Conservation (phyloP, 1,140 invertebrate species). For the Drosophila hydei region DNA sequence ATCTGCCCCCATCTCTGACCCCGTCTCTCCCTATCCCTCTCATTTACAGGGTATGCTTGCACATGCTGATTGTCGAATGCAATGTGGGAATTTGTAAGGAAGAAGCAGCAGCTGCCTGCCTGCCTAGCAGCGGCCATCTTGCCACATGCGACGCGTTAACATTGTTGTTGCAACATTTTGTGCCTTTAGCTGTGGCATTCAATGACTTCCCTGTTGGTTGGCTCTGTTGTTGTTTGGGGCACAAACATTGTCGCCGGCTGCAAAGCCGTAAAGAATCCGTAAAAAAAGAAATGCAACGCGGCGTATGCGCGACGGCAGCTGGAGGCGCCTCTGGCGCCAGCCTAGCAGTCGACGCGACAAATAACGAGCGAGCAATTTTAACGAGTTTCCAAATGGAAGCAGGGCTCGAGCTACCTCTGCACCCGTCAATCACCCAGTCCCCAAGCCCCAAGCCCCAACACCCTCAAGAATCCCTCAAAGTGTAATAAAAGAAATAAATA, state of each 20-base stretch:
- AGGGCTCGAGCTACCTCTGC: not conserved
- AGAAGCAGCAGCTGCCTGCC: slow-evolving; percentile 5
- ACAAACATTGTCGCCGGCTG: slow-evolving; percentile 33
- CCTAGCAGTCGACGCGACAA: slow-evolving; percentile 31
- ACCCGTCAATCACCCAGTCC: not conserved
- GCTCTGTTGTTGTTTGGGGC: slow-evolving; percentile 15
- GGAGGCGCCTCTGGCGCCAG: slow-evolving; percentile 23
- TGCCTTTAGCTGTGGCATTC: slow-evolving; percentile 20
- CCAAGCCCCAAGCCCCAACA: too few species aligned
- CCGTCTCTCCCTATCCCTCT: too few species aligned
- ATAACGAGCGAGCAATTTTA: slow-evolving; percentile 61
- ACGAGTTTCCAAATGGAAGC: slow-evolving; percentile 59
- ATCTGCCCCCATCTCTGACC: too few species aligned
- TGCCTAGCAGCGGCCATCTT: slow-evolving; percentile 10
- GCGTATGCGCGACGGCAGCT: slow-evolving; percentile 45
- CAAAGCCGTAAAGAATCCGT: slow-evolving; percentile 26
- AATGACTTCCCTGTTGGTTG: not conserved
- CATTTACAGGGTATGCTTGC: slow-evolving; percentile 19
- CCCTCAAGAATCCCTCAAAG: slow-evolving; percentile 15
- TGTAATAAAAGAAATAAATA: slow-evolving; percentile 32
- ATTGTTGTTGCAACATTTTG: slow-evolving; percentile 10
- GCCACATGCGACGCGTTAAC: not conserved
- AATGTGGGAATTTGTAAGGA: not conserved
- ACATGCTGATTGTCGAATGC: slow-evolving; percentile 31
- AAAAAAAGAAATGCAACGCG: slow-evolving; percentile 39